A percentile compares a stretch with the other conserved stretches of the same genome.
Conservation (phyloP, 2,797 vertebrate species). For the Thaleichthys pacificus region DNA sequence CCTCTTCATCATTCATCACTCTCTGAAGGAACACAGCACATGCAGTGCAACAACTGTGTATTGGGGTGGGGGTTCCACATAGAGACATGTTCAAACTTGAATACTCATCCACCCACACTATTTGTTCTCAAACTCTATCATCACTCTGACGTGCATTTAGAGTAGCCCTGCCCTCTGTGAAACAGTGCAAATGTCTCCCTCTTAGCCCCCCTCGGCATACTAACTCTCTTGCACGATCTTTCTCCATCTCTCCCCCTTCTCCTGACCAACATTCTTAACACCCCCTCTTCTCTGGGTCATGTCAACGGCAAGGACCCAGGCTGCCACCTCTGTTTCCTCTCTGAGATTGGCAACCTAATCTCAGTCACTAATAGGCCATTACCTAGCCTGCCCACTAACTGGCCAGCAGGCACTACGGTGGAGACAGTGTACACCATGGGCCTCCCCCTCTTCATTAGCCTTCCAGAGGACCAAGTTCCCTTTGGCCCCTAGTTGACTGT, state of each 20-base stretch:
- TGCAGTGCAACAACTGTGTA: slow-evolving; percentile 44
- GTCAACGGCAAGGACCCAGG: slow-evolving; percentile 48
- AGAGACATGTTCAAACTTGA: neutral
- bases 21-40: slow-evolving; percentile 58
- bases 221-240: neutral
- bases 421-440: slow-evolving; percentile 49
- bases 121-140: slow-evolving; percentile 5
- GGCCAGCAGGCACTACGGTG: slow-evolving; percentile 32
- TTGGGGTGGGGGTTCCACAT: too few species aligned
- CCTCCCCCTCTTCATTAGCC: slow-evolving; percentile 65
- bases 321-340: slow-evolving; percentile 59
- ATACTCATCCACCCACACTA: slow-evolving; percentile 43
- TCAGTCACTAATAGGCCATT: slow-evolving; percentile 66
- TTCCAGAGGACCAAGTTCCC: slow-evolving; percentile 50
- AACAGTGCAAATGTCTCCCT: slow-evolving; percentile 21
- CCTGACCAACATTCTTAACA: slow-evolving; percentile 12
- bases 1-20: slow-evolving; percentile 66
- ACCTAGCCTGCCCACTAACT: slow-evolving; percentile 35
- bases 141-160: slow-evolving; percentile 28
- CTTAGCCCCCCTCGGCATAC: neutral
- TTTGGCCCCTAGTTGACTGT: slow-evolving; percentile 61
- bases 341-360: slow-evolving; percentile 59
- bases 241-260: slow-evolving; percentile 27
- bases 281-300: neutral
- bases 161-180: slow-evolving; percentile 51